phyloP scores from a whole-genome alignment of 2,113 vertebrate genomes.

The Oreochromis spilurus region DNA sequence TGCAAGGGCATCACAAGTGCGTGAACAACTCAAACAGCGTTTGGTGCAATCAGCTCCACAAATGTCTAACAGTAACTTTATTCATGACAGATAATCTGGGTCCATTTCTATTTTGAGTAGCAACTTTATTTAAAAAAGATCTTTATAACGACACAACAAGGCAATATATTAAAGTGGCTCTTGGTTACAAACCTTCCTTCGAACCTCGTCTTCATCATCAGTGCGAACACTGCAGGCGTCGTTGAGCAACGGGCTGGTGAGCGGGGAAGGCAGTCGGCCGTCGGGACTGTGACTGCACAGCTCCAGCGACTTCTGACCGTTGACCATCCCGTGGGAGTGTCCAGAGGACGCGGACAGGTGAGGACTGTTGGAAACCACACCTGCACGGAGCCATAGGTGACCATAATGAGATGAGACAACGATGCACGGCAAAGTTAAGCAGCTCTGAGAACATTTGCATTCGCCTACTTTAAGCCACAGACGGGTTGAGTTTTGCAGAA shows the following conservation, averaged over 20 bases:
- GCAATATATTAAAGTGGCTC: neutral
- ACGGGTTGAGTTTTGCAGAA: neutral
- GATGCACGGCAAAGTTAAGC: neutral
- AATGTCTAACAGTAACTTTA: neutral
- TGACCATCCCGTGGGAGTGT: constrained; percentile 82
- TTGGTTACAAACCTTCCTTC: constrained; percentile 82
- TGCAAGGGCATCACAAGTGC: constrained; percentile 56
- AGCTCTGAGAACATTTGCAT: neutral
- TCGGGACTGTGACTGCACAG: constrained; percentile 84
- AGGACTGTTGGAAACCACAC: constrained; percentile 81
- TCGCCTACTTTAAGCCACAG: neutral
- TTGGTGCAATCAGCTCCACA: neutral
- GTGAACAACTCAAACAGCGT: neutral
- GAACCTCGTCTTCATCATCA: constrained; percentile 90
- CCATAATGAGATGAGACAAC: neutral
- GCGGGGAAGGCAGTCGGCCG: constrained; percentile 84
- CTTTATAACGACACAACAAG: neutral
- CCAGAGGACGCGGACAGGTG: constrained; percentile 82
- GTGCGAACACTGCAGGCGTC: constrained; percentile 83
- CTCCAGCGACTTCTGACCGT: constrained; percentile 77
- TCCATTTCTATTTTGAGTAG: constrained; percentile 18
- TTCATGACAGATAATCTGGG: constrained; percentile 30
- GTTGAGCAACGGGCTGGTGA: constrained; percentile 90
- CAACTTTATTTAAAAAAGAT: neutral
- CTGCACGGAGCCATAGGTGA: constrained; percentile 58